Evolutionary conservation across 2,797 vertebrate species (phyloP).

Genomic region (Salarias fasciatus): DNA sequence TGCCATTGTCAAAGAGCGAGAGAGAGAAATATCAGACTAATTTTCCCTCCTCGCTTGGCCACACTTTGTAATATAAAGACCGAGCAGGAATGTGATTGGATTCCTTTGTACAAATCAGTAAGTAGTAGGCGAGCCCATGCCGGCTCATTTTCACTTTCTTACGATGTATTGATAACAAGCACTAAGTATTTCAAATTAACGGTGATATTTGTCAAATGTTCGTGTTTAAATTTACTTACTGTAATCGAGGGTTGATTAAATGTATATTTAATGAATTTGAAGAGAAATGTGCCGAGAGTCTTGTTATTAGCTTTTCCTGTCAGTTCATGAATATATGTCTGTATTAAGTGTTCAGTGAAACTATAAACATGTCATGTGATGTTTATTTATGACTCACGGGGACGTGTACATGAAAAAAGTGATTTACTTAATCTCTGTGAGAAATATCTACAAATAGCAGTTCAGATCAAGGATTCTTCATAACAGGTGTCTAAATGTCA

Average conservation of each 20-base stretch:
- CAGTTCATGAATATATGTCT: no score
- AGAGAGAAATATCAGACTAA: constrained; percentile 36
- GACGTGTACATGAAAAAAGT: background rate
- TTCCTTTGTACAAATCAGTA: constrained; percentile 28
- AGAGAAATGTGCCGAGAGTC: no score
- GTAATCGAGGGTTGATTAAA: background rate
- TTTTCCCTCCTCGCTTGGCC: constrained; percentile 41
- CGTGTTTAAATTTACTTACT: background rate
- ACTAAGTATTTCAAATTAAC: background rate
- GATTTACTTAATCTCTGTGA: background rate
- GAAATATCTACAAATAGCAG: background rate
- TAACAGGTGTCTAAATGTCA: background rate
- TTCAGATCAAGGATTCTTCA: no score
- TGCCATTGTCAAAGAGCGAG: constrained; percentile 51
- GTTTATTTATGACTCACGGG: background rate
- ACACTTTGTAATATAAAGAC: constrained; percentile 34
- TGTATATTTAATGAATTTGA: no score
- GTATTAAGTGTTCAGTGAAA: no score
- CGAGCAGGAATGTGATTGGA: constrained; percentile 33
- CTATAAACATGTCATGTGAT: background rate
- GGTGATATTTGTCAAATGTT: constrained; percentile 3
- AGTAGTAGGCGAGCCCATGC: constrained; percentile 4
- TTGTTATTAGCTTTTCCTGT: no score
- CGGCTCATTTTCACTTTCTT: constrained; percentile 19
- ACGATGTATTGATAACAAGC: background rate